Evolutionary conservation across 1,140 invertebrate genomes (phyloP), one percentile per base, ranked within the genome.

Genomic region (Nomia melanderi): DNA sequence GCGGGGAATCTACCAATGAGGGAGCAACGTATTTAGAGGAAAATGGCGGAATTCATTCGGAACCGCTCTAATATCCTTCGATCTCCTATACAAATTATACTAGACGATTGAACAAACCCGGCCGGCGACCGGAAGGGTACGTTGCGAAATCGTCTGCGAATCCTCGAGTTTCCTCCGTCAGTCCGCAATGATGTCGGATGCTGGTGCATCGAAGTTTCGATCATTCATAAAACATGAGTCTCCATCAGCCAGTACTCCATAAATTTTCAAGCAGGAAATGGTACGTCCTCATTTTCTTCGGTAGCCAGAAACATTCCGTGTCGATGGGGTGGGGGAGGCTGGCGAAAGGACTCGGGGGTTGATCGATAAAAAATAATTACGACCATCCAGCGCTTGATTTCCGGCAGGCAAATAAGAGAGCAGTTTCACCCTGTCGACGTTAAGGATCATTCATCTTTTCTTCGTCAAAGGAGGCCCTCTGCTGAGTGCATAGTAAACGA

Each of bases 161-260:
- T 74, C 56, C 54, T 56, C 50, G 78, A 81, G 77, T 69, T 78
- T 56, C 74, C 70, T 74, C 57, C 77, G 65, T 81, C 72, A 66
- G 76, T 77, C 69, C 70, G 71, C 79, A 78, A 84, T 75, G 85
- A 88, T 80, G 78, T 81, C 76, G 78, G 81, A 77, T 77, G 76
- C 70, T 73, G 63, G 60, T 84, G 78, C 78, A 77, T 78, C 64
- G 64, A 84, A 84, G 73, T 84, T 82, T 39, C 79, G 77, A 86
- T 89, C 88, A 89, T 90, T 90, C 87, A 90, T 90, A 90, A 90
- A 88, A 90, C 89, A 90, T 90, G 89, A 90, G 88, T 86, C 84
- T 87, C 87, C 83, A 88, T 88, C 85, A 83, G 81, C 66, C 81
- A 80, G 74, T 83, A 78, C 66, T 87, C 85, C 71, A 89, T 90